Conservation (phyloP, 2,797 vertebrate species). For the Limnodromus scolopaceus region DNA sequence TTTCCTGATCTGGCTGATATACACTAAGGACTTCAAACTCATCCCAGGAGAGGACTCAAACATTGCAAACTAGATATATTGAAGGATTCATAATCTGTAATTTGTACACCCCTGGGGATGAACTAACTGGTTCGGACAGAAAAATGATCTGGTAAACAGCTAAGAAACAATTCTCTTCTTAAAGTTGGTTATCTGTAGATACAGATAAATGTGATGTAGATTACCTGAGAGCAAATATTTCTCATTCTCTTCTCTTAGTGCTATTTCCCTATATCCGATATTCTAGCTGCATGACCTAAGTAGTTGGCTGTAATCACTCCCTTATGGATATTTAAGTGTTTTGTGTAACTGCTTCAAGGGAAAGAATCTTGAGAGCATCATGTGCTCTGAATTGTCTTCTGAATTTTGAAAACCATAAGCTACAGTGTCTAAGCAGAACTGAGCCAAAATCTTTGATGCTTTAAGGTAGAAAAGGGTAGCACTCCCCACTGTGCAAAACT, state of each 20-base stretch:
- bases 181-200: not conserved
- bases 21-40: not conserved
- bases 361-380: not conserved
- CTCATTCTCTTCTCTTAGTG: not conserved
- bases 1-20: not conserved
- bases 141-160: not conserved
- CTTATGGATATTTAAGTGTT: not conserved
- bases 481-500: not conserved
- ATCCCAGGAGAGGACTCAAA: not conserved
- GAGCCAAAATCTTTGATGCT: not conserved
- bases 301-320: not conserved
- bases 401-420: not conserved
- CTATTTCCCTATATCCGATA: not conserved
- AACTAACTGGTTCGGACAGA: not conserved
- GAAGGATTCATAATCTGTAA: not conserved
- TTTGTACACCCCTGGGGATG: not conserved
- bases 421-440: not conserved
- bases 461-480: not conserved
- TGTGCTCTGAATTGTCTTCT: not conserved
- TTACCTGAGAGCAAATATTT: not conserved
- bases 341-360: not conserved
- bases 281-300: not conserved
- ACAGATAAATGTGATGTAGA: not conserved
- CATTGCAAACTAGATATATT: not conserved
- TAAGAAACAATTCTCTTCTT: not conserved